Conservation (phyloP, 2,113 vertebrate species). For the Oryzias celebensis region DNA sequence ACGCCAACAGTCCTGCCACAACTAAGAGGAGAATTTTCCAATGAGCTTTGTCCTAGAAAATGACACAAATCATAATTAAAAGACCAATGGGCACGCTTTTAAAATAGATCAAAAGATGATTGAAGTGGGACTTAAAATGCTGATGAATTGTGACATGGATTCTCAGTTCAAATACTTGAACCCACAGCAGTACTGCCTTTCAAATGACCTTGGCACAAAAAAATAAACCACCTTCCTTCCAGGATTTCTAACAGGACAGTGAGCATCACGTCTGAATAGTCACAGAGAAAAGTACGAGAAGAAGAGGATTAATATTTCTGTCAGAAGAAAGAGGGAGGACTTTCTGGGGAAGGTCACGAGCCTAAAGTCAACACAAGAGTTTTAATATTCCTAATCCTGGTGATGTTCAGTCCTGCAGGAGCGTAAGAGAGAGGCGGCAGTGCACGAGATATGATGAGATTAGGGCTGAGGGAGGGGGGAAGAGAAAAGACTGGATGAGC, state of each 20-base stretch:
- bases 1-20: too few species aligned
- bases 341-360: conserved; percentile 58
- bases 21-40: too few species aligned
- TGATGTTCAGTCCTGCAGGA: conserved; percentile 48
- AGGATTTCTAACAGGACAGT: conserved; percentile 50
- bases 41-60: too few species aligned
- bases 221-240: conserved; percentile 27
- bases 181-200: conserved; percentile 50
- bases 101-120: too few species aligned
- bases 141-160: conserved; percentile 7
- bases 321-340: conserved; percentile 38
- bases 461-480: conserved; percentile 47
- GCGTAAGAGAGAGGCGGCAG: conserved; percentile 10
- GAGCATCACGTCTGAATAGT: conserved; percentile 50
- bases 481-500: conserved; percentile 52
- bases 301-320: conserved; percentile 43
- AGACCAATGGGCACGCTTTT: too few species aligned
- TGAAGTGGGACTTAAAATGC: too few species aligned
- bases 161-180: conserved; percentile 29
- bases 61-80: too few species aligned
- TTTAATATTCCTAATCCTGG: conserved; percentile 72
- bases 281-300: conserved; percentile 43
- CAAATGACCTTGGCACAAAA: conserved; percentile 57
- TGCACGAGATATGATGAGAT: conserved; percentile 65
- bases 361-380: conserved; percentile 63